Evolutionary conservation across 2,113 vertebrate genomes (phyloP).

Genomic region (Dryoscopus gambensis): DNA sequence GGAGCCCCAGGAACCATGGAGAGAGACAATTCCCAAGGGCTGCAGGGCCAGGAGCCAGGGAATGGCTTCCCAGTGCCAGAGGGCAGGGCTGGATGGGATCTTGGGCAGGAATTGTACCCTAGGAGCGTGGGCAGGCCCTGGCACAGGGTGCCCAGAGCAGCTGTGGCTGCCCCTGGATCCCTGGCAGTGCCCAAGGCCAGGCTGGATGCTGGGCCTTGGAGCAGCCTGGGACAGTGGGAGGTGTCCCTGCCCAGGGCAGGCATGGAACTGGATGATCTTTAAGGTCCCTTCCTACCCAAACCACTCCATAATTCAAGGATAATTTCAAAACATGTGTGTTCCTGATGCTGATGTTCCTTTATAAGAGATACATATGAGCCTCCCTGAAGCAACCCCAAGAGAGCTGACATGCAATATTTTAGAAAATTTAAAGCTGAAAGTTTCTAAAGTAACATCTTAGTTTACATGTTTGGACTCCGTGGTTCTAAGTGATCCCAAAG

Average conservation of each 20-base stretch:
- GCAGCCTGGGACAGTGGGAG: rapidly evolving
- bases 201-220: not conserved
- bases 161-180: not conserved
- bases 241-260: not conserved
- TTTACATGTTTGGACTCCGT: not conserved
- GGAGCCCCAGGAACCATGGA: too few relatives aligned
- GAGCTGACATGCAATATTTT: not conserved
- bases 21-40: too few relatives aligned
- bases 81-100: not conserved
- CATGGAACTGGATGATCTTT: not conserved
- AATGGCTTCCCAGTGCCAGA: not conserved
- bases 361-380: not conserved
- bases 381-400: not conserved
- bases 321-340: not conserved
- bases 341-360: not conserved
- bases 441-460: not conserved
- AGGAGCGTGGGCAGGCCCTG: not conserved
- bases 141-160: not conserved
- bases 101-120: not conserved
- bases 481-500: not conserved
- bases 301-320: not conserved
- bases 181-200: not conserved
- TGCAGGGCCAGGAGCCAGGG: not conserved
- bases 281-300: not conserved
- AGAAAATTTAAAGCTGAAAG: not conserved